These are phyloP conservation scores for Laticauda colubrina DNA, from an alignment of 2,113 vertebrate species.

Conservation along the genomic window DNA sequence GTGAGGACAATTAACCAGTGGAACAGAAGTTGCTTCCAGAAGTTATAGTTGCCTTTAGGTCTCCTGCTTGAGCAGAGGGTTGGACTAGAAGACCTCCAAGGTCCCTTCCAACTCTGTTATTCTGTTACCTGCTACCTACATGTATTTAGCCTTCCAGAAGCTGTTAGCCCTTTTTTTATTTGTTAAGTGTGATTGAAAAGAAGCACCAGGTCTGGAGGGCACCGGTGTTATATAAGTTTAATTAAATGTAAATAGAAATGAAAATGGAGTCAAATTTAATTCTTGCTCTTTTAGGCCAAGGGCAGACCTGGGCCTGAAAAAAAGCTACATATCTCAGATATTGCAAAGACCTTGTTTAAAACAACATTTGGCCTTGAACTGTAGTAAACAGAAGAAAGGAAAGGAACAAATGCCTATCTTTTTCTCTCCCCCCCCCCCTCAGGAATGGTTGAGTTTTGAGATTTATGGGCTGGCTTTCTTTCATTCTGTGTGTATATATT, in stretches of 20 bases:
- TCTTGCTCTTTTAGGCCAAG: background rate
- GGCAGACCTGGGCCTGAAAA: background rate
- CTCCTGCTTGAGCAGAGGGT: too few relatives aligned
- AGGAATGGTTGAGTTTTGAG: background rate
- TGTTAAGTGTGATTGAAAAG: background rate
- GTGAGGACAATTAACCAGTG: too few relatives aligned
- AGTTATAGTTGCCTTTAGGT: too few relatives aligned
- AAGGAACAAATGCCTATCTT: background rate
- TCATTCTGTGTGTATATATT: background rate
- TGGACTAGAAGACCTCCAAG: too few relatives aligned
- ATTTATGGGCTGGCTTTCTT: conserved; percentile 5
- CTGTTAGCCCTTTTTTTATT: background rate
- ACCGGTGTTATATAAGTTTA: background rate
- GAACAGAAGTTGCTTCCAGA: too few relatives aligned
- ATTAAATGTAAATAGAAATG: background rate
- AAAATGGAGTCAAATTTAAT: background rate
- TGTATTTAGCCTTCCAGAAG: background rate
- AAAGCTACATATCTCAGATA: background rate
- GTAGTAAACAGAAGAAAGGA: background rate
- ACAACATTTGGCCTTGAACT: background rate
- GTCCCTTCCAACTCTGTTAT: too few relatives aligned
- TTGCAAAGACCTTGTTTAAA: background rate
- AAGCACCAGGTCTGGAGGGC: background rate
- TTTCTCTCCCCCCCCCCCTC: too few relatives aligned
- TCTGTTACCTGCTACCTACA: background rate